Percentiles rank a stretch among this genome's conserved stretches.
Conservation (phyloP, 2,888 invertebrate genomes). For the Melanophora roralis region DNA sequence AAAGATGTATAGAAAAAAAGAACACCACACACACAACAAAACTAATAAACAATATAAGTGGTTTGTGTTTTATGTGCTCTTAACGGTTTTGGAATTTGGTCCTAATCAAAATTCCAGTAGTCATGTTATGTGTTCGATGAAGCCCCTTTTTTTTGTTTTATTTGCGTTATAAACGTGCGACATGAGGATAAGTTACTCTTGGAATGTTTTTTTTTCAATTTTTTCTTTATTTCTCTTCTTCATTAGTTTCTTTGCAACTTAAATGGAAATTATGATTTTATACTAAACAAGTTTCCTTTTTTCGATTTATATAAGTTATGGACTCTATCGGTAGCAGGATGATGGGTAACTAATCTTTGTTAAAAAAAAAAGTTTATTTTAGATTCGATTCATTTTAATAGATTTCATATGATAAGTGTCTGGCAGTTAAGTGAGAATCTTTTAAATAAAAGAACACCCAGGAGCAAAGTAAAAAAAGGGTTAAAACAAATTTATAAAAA, state of each 20-base stretch:
- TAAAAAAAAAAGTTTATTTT: slow-evolving; percentile 24
- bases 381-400: slow-evolving; percentile 13
- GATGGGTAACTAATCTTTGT: neutral
- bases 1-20: slow-evolving; percentile 1
- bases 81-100: slow-evolving; percentile 67
- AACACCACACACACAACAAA: too few species aligned
- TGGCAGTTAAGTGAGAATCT: too few species aligned
- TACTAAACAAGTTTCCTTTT: neutral
- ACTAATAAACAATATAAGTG: neutral
- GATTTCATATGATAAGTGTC: slow-evolving; percentile 4
- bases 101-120: slow-evolving; percentile 77
- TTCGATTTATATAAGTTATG: slow-evolving; percentile 13
- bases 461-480: too few species aligned
- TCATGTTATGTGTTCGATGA: slow-evolving; percentile 63
- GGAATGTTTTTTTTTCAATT: neutral
- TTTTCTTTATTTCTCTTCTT: neutral
- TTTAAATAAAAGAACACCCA: too few species aligned
- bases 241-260: neutral
- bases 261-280: slow-evolving; percentile 14
- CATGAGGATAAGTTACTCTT: slow-evolving; percentile 54
- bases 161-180: slow-evolving; percentile 53
- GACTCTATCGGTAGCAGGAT: neutral
- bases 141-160: slow-evolving; percentile 9
- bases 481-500: too few species aligned
- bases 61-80: slow-evolving; percentile 31